These are phyloP conservation scores for Corythaeola cristata DNA, from an alignment of 2,113 vertebrate genomes.

Conservation along the genomic window DNA sequence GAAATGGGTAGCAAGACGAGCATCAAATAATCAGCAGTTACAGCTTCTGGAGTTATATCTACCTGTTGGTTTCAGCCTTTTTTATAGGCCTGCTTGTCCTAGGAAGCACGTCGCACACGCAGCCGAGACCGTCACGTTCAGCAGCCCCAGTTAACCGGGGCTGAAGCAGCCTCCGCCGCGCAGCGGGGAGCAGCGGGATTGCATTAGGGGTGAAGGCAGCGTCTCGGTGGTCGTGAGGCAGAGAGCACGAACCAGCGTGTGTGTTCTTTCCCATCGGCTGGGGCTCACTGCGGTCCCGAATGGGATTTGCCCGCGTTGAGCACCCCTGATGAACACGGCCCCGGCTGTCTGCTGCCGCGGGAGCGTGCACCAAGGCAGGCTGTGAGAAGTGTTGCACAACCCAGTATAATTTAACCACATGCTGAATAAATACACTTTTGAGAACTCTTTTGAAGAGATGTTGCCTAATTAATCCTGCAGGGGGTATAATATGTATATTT, in stretches of 20 bases:
- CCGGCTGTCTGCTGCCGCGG: not conserved
- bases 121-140: not conserved
- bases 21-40: not conserved
- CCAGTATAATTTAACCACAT: conserved; percentile 12
- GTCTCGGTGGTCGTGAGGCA: not conserved
- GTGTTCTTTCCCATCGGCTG: not conserved
- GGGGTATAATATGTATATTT: conserved; percentile 66
- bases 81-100: not conserved
- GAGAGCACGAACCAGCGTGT: not conserved
- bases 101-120: not conserved
- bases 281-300: not conserved
- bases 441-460: conserved; percentile 58
- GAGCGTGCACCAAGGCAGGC: not conserved
- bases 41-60: not conserved
- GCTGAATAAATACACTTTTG: conserved; percentile 64
- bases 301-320: not conserved
- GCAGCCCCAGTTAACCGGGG: not conserved
- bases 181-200: not conserved
- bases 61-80: not conserved
- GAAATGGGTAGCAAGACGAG: not conserved
- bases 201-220: not conserved
- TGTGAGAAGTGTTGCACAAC: conserved; percentile 17
- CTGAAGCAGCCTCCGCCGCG: not conserved
- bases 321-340: not conserved
- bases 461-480: conserved; percentile 69